Conservation (phyloP, 2,888 invertebrate species). For the Nymphalis urticae region DNA sequence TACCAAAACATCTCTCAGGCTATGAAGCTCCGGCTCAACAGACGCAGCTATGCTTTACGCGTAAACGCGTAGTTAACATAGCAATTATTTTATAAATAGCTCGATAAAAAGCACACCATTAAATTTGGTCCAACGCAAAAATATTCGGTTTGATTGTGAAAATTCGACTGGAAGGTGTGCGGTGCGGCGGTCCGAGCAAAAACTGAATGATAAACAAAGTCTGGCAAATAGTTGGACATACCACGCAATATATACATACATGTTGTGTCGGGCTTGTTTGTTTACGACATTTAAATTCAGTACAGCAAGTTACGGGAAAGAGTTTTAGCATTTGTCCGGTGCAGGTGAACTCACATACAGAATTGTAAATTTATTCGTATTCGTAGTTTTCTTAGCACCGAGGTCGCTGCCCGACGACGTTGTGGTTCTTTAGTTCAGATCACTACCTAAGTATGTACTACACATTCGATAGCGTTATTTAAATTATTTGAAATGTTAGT, state of each 20-base stretch:
- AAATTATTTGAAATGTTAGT: not conserved
- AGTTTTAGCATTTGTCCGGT: slow-evolving; percentile 75
- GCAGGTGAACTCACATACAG: slow-evolving; percentile 70
- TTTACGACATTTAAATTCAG: slow-evolving; percentile 52
- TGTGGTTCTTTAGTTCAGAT: slow-evolving; percentile 30
- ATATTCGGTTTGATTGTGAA: slow-evolving; percentile 28
- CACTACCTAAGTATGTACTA: not conserved
- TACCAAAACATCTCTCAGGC: no score
- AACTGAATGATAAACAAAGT: slow-evolving; percentile 47
- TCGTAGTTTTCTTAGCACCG: slow-evolving; percentile 58
- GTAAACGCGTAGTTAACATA: not conserved
- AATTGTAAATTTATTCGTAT: slow-evolving; percentile 75
- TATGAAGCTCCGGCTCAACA: no score
- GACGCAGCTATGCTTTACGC: no score
- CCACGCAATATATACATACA: slow-evolving; percentile 39
- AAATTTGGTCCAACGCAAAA: not conserved
- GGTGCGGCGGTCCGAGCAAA: slow-evolving; percentile 36
- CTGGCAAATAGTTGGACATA: slow-evolving; percentile 45
- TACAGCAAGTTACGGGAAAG: slow-evolving; percentile 60
- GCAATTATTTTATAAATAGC: not conserved
- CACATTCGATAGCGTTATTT: not conserved
- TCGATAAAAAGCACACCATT: not conserved
- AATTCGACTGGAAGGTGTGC: slow-evolving; percentile 28
- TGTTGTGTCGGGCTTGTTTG: slow-evolving; percentile 55
- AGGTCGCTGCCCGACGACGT: slow-evolving; percentile 27